Conservation (phyloP, 2,113 vertebrate species). For the Elephas maximus region DNA sequence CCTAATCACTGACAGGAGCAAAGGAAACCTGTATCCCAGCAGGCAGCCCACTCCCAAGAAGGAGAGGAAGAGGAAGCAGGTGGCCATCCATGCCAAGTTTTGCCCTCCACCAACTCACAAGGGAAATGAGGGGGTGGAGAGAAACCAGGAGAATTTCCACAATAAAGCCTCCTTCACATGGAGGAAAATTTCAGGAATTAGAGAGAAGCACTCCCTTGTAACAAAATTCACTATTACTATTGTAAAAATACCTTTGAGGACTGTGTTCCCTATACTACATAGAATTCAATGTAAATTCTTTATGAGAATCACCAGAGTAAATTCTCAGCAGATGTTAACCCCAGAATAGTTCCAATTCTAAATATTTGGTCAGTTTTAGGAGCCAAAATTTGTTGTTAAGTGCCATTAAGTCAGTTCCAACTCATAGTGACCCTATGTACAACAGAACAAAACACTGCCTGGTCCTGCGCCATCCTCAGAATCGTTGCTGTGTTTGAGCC, state of each 20-base stretch:
- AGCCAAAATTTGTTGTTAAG: too few species aligned
- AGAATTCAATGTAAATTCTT: not conserved
- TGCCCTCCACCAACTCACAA: not conserved
- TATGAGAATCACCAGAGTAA: not conserved
- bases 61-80: not conserved
- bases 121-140: accelerated
- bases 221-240: not conserved
- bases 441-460: too few species aligned
- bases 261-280: not conserved
- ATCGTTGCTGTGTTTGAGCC: too few species aligned
- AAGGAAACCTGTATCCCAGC: not conserved
- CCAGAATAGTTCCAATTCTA: not conserved
- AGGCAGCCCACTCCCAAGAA: not conserved
- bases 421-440: too few species aligned
- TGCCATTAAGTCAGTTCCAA: too few species aligned
- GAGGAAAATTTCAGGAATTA: too few species aligned
- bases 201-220: not conserved
- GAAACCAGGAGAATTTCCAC: not conserved
- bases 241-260: not conserved
- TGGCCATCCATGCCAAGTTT: accelerated
- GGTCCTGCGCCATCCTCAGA: too few species aligned
- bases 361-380: not conserved
- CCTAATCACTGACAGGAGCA: too few species aligned
- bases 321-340: not conserved
- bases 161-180: accelerated